phyloP scores from a whole-genome alignment of 1,140 invertebrate genomes.

The Dendrolimus kikuchii region DNA sequence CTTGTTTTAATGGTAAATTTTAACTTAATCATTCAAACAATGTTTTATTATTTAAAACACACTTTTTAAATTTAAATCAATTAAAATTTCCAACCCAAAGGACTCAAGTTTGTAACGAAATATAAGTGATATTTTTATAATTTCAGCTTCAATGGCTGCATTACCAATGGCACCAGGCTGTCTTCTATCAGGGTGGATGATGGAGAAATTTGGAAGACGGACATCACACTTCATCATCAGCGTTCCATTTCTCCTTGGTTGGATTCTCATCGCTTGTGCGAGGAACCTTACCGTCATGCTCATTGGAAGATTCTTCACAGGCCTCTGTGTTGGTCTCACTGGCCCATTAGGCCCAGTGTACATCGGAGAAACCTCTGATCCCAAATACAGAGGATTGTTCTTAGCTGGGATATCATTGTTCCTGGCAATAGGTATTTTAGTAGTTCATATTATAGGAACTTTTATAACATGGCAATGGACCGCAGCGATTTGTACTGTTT shows the following conservation, averaged over 20 bases:
- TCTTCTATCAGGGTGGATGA: slow-evolving; percentile 73
- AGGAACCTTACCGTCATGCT: slow-evolving; percentile 70
- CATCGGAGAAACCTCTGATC: slow-evolving; percentile 74
- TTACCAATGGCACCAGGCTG: slow-evolving; percentile 76
- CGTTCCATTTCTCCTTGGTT: slow-evolving; percentile 77
- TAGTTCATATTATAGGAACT: slow-evolving; percentile 74
- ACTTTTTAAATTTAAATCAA: too few species aligned
- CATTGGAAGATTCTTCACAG: slow-evolving; percentile 78
- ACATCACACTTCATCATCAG: slow-evolving; percentile 74
- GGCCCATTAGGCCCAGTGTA: slow-evolving; percentile 71
- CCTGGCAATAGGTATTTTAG: slow-evolving; percentile 72
- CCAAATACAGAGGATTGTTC: slow-evolving; percentile 73
- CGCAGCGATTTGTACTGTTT: slow-evolving; percentile 67
- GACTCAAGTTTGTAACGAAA: too few species aligned
- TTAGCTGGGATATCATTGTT: slow-evolving; percentile 72
- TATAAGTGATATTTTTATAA: slow-evolving; percentile 9
- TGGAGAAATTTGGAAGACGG: slow-evolving; percentile 80
- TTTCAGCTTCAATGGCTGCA: slow-evolving; percentile 73
- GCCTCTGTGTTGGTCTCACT: slow-evolving; percentile 72
- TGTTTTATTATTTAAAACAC: too few species aligned
- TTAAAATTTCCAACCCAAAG: too few species aligned
- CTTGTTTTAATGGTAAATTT: too few species aligned
- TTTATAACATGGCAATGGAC: slow-evolving; percentile 75
- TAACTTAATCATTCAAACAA: too few species aligned
- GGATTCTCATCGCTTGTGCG: slow-evolving; percentile 75